Base-by-base conservation (phyloP, 1,140 invertebrate species). In the Camponotus vicinus region DNA sequence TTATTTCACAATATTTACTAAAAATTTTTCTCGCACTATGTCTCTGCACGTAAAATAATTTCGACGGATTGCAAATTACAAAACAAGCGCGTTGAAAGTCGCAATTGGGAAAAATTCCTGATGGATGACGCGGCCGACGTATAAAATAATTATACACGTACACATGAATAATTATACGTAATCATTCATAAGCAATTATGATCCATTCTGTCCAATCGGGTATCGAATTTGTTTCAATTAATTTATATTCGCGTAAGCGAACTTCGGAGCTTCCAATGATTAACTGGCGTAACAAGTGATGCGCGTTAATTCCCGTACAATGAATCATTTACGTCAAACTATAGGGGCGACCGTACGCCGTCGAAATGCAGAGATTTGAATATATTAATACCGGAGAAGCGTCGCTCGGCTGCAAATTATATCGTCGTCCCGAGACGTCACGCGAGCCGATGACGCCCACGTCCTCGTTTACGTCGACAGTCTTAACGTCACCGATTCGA, bases 261-360 rank as follows among this genome's bases (percentile, higher is more conserved):
- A 73, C 27, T 82, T 27, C 11, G 21, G 18, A 15, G 18, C 40
- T 83, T 59, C 21, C 69, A 11, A 27, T 83, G 69, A 83, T 52
- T 83, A 83, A 83, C 79, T 61, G 69, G 79, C 69, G 69, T 75
- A 73, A 73, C 42, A 61, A 83, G 55, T 45, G 79, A 83, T 73
- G 40, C 69, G 73, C 83, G 73, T 80, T 85, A 49, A 85, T 80
- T 85, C 63, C 18, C 27, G 63, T n/a, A 69, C 64, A 80, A 85
- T 83, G 79, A 83, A 83, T 73, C 79, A 64, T 75, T 83, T 59
- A 71, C 40, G 37, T 82, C 79, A 73, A 83, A 57, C 55, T 49
- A 63, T 63, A 18, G 69, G 9, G 40, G 32, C 79, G 37, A 59
- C 21, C 3, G 67, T 42, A 52, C 49, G 4, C 40, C 52, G 55